phyloP scores from a whole-genome alignment of 2,113 vertebrate species.

The Cromileptes altivelis region DNA sequence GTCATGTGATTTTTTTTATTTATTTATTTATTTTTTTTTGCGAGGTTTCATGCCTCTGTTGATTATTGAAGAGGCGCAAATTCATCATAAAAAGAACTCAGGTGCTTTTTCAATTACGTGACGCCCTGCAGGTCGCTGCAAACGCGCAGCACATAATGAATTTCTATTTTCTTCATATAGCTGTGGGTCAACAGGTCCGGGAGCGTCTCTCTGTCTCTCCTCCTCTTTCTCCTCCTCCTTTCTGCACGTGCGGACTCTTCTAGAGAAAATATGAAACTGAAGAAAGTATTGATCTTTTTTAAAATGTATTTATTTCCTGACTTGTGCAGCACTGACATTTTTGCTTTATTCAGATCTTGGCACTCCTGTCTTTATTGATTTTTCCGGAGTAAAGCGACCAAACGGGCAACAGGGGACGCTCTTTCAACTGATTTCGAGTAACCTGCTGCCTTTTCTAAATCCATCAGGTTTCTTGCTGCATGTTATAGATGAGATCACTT shows the following conservation, averaged over 20 bases:
- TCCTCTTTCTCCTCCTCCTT: conserved; percentile 15
- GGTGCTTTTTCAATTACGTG: conserved; percentile 34
- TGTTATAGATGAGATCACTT: conserved; percentile 7
- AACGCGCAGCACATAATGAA: conserved; percentile 11
- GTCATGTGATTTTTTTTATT: not conserved
- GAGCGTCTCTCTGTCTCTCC: conserved; percentile 8
- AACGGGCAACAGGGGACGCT: conserved; percentile 66
- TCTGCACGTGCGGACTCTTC: not conserved
- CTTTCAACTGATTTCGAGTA: conserved; percentile 40
- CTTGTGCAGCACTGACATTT: not conserved
- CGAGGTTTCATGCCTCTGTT: not conserved
- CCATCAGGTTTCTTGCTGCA: conserved; percentile 11
- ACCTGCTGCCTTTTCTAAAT: not conserved
- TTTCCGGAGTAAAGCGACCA: not conserved
- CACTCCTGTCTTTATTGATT: not conserved
- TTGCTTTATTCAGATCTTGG: not conserved
- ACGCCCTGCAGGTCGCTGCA: conserved; percentile 10
- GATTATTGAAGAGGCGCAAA: not conserved
- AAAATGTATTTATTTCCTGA: not conserved
- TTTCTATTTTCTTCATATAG: conserved; percentile 25
- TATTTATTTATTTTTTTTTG: too few species aligned
- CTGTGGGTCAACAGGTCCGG: conserved; percentile 63
- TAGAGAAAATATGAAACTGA: not conserved
- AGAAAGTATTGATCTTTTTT: not conserved
- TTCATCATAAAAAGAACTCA: not conserved